These are phyloP conservation scores for Glyptemys insculpta DNA, from an alignment of 2,797 vertebrate genomes.

Conservation along the genomic window DNA sequence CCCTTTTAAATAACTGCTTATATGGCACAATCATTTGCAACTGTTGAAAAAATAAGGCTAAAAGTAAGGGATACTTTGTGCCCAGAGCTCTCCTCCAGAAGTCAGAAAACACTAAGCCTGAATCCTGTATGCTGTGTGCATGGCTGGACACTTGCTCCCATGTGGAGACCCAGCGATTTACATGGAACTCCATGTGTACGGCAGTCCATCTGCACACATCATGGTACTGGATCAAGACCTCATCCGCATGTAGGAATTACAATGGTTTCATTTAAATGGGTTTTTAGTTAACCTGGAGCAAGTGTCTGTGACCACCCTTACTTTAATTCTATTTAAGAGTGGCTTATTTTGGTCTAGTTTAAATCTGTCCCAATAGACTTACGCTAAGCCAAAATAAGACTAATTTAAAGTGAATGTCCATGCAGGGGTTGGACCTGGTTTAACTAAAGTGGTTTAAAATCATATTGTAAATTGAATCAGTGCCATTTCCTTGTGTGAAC, in stretches of 20 bases:
- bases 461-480: background rate
- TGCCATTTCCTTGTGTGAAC: background rate
- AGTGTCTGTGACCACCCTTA: background rate
- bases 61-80: background rate
- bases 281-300: background rate
- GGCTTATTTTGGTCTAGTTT: background rate
- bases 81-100: background rate
- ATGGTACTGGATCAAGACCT: background rate
- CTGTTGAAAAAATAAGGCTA: background rate
- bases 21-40: background rate
- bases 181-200: background rate
- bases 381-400: background rate
- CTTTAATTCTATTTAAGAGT: background rate
- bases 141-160: background rate
- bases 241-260: background rate
- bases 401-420: background rate
- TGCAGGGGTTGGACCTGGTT: background rate
- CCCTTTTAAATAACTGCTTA: background rate
- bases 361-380: background rate
- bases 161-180: background rate
- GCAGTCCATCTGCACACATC: background rate
- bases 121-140: background rate
- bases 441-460: background rate
- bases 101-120: background rate
- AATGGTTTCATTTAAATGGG: background rate